Evolutionary conservation across 2,113 vertebrate species (phyloP).

Genomic region (Corythornis vintsioides): DNA sequence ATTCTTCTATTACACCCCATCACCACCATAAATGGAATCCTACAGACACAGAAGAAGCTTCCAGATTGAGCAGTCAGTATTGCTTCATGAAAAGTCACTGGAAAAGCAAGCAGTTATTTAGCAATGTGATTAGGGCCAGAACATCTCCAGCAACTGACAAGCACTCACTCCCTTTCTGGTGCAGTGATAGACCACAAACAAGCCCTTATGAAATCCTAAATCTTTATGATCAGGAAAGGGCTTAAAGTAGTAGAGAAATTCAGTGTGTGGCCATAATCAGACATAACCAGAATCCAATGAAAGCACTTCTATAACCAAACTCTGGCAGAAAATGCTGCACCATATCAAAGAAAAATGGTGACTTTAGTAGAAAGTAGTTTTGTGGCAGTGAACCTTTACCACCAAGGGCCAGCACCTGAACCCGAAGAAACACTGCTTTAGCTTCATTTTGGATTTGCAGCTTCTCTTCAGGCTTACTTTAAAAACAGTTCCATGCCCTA

Average conservation of each 20-base stretch:
- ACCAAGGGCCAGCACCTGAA: constrained; percentile 50
- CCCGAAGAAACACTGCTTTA: constrained; percentile 69
- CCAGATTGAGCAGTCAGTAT: constrained; percentile 30
- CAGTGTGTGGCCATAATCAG: constrained; percentile 43
- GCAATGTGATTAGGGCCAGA: constrained; percentile 55
- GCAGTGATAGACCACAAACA: constrained; percentile 33
- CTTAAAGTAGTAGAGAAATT: constrained; percentile 42
- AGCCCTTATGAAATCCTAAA: constrained; percentile 41
- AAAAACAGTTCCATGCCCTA: constrained; percentile 58
- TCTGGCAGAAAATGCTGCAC: constrained; percentile 61
- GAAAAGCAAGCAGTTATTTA: constrained; percentile 59
- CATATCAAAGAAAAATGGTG: constrained; percentile 65
- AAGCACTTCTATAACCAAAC: constrained; percentile 46
- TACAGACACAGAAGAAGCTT: constrained; percentile 51
- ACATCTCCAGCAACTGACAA: constrained; percentile 53
- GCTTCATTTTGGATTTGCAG: constrained; percentile 76
- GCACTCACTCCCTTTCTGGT: constrained; percentile 50
- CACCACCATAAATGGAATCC: constrained; percentile 30
- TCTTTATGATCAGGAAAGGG: constrained; percentile 53
- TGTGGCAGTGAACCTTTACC: constrained; percentile 66
- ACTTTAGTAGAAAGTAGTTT: constrained; percentile 56
- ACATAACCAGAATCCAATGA: constrained; percentile 54
- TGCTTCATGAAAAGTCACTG: constrained; percentile 45
- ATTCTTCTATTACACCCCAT: constrained; percentile 15
- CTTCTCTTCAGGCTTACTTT: constrained; percentile 73